Evolutionary conservation across 2,113 vertebrate genomes (phyloP).

Genomic region (Fukomys damarensis): DNA sequence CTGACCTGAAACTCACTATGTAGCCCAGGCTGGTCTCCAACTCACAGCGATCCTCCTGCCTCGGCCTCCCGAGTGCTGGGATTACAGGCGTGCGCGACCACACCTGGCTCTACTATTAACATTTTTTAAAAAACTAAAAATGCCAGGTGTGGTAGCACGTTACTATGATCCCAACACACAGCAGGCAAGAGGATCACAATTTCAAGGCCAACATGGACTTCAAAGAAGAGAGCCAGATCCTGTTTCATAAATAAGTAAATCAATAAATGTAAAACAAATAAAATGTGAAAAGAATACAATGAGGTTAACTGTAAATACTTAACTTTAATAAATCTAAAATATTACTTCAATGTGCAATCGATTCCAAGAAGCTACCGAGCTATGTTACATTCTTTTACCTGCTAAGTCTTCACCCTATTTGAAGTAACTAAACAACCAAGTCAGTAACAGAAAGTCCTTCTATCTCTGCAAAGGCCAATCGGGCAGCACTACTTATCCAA

Average conservation of each 20-base stretch:
- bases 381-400: neutral
- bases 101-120: slow-evolving; percentile 25
- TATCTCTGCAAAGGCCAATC: neutral
- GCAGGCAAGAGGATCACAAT: neutral
- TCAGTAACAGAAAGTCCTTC: slow-evolving; percentile 9
- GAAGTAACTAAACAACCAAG: neutral
- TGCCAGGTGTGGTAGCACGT: neutral
- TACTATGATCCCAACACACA: neutral
- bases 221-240: neutral
- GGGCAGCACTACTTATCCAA: neutral
- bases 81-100: no score
- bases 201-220: neutral
- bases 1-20: no score
- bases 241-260: neutral
- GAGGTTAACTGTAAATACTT: slow-evolving; percentile 25
- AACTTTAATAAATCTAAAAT: slow-evolving; percentile 27
- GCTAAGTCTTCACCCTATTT: neutral
- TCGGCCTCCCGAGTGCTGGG: no score
- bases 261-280: neutral
- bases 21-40: no score
- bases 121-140: neutral
- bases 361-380: neutral
- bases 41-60: no score
- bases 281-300: neutral
- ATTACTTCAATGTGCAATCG: slow-evolving; percentile 18